Percentiles rank a stretch among this genome's conserved stretches.
phyloP scores from a whole-genome alignment of 2,797 vertebrate genomes.

The Erethizon dorsatum region DNA sequence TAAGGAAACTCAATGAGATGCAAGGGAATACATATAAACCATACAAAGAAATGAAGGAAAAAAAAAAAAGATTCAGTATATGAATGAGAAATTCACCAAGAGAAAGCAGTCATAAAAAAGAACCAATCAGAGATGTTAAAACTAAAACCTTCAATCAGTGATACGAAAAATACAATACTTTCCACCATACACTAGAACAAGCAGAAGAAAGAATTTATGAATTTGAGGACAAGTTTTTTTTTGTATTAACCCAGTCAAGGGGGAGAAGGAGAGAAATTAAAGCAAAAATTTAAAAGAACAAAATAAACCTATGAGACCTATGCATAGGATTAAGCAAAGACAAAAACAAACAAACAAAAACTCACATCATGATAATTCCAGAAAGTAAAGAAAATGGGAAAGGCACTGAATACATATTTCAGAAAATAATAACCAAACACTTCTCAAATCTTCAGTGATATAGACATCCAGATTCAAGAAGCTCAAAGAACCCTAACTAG shows the following conservation, averaged over 20 bases:
- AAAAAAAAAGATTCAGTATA: not conserved
- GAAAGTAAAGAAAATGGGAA: not conserved
- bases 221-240: not conserved
- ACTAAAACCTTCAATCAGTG: not conserved
- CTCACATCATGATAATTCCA: not conserved
- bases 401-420: not conserved
- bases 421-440: not conserved
- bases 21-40: not conserved
- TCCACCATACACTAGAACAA: not conserved
- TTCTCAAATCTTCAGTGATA: not conserved
- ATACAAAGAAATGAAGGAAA: not conserved
- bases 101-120: not conserved
- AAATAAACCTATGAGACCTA: not conserved
- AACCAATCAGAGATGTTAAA: not conserved
- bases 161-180: not conserved
- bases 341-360: not conserved
- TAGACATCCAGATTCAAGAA: not conserved
- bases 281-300: not conserved
- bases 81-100: not conserved
- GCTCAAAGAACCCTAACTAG: not conserved
- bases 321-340: not conserved
- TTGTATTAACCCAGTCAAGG: not conserved
- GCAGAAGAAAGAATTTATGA: not conserved
- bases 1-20: not conserved
- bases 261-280: not conserved